A percentile compares a stretch with the other conserved stretches of the same genome.
These are phyloP conservation scores for Sander vitreus DNA, from an alignment of 2,113 vertebrate genomes.

Conservation along the genomic window DNA sequence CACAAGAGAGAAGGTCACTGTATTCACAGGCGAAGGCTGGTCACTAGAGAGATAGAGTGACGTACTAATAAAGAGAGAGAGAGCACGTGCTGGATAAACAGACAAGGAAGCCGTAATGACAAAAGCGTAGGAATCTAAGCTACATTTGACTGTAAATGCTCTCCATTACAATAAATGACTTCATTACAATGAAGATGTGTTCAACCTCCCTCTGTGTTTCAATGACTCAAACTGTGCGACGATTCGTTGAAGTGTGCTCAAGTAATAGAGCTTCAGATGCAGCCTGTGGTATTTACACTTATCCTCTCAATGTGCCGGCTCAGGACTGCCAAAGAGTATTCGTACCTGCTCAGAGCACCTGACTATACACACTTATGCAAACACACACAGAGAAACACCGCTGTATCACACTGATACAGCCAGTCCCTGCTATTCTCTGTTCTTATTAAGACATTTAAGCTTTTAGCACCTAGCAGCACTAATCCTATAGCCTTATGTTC, in stretches of 20 bases:
- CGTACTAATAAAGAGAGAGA: neutral
- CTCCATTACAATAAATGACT: conserved; percentile 74
- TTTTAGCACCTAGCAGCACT: conserved; percentile 82
- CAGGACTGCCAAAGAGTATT: conserved; percentile 48
- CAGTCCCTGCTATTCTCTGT: conserved; percentile 50
- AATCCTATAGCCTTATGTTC: conserved; percentile 79
- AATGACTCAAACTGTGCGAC: conserved; percentile 66
- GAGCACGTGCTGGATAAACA: neutral
- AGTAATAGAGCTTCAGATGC: conserved; percentile 70
- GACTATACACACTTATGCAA: conserved; percentile 22
- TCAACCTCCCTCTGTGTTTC: conserved; percentile 75
- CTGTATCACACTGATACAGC: conserved; percentile 51
- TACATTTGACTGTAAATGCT: conserved; percentile 66
- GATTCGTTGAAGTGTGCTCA: conserved; percentile 72
- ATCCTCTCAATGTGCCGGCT: conserved; percentile 61
- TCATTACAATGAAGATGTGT: conserved; percentile 76
- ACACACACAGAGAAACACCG: conserved; percentile 41
- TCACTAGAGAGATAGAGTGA: conserved; percentile 16
- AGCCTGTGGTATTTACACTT: conserved; percentile 77
- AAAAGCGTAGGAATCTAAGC: conserved; percentile 39
- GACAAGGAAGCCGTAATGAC: conserved; percentile 22
- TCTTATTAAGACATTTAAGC: conserved; percentile 77
- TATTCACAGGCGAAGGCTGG: conserved; percentile 7
- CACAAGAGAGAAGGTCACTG: conserved; percentile 18
- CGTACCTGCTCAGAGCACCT: conserved; percentile 59